Base-by-base conservation (phyloP, 2,113 vertebrate species). In the Sceloporus undulatus region DNA sequence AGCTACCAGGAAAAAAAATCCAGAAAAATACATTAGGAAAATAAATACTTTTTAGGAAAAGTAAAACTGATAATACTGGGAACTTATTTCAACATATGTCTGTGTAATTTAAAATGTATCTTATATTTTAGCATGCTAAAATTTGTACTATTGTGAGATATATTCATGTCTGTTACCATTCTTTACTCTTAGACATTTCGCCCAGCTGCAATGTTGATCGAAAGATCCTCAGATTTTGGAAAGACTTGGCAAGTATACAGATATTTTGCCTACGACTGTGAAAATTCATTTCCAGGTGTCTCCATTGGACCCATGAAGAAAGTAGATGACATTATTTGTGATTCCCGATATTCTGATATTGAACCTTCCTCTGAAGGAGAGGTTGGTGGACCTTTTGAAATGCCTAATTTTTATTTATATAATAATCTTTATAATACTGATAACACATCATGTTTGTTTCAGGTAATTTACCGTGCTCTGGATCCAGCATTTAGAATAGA, bases 341-440 rank as follows among this genome's bases (percentile, higher is more conserved):
- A 99, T 94, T 98, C 98, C 0, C 98, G 98, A 10, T 99, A 99
- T 92, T 99, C 99, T 0, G 99, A 99, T 94, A 99, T 99, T 8
- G 99, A 99, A 80, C 99, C 99, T 40, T 99, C 99, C 77, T 98
- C 98, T 0, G 98, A 99, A 86, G 99, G 99, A 96, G 98, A 99
- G 98, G 98, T 99, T 91, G 88, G 96, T 92, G 10, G 2, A 21
- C 0, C 52, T 25, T 81, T 91, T 92, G 54, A 54, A 70, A 7
- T 88, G 8, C 62, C 2, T 77, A 90, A 27, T 76, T 80, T 86
- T 89, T 88, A n/a, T 34, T 87, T 29, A 91, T 62, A 23, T 10
- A 34, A 13, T 16, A n/a, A 75, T 79, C 71, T 84, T 14, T 90
- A 29, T 79, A 56, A 19, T n/a, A 73, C n/a, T 91, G 87, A 9